These are phyloP conservation scores for Chymomyza amoena DNA, from an alignment of 2,888 invertebrate species.

Conservation along the genomic window DNA sequence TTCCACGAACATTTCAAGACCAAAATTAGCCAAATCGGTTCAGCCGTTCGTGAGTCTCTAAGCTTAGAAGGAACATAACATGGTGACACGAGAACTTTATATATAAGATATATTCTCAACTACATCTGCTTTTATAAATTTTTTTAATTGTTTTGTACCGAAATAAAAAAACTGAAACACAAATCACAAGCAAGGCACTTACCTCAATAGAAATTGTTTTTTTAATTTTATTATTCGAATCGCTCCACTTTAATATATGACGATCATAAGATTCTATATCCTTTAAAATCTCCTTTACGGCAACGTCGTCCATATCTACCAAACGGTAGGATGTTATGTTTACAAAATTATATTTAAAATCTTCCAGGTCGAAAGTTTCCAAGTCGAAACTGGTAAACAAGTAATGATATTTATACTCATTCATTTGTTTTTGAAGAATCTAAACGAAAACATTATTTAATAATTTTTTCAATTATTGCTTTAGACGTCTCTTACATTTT, in stretches of 20 bases:
- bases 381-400: slow-evolving; percentile 89
- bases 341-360: slow-evolving; percentile 95
- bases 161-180: too few relatives aligned
- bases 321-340: slow-evolving; percentile 95
- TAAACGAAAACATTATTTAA: slow-evolving; percentile 10
- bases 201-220: slow-evolving; percentile 53
- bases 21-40: too few relatives aligned
- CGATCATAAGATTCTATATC: slow-evolving; percentile 81
- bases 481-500: slow-evolving; percentile 82
- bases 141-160: too few relatives aligned
- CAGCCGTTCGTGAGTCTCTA: too few relatives aligned
- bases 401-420: slow-evolving; percentile 91
- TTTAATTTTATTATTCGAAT: slow-evolving; percentile 29
- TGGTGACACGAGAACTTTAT: too few relatives aligned
- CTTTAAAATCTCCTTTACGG: slow-evolving; percentile 84
- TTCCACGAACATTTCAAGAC: too few relatives aligned
- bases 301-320: slow-evolving; percentile 85
- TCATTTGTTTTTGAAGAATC: slow-evolving; percentile 87
- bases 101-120: too few relatives aligned
- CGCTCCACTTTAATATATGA: slow-evolving; percentile 69
- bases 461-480: not conserved
- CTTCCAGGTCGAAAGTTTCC: slow-evolving; percentile 92
- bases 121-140: too few relatives aligned
- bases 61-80: too few relatives aligned
- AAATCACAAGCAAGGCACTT: not conserved